A percentile compares a stretch with the other conserved stretches of the same genome.
These are phyloP conservation scores for Lindbergichthys nudifrons DNA, from an alignment of 2,797 vertebrate species.

Conservation along the genomic window DNA sequence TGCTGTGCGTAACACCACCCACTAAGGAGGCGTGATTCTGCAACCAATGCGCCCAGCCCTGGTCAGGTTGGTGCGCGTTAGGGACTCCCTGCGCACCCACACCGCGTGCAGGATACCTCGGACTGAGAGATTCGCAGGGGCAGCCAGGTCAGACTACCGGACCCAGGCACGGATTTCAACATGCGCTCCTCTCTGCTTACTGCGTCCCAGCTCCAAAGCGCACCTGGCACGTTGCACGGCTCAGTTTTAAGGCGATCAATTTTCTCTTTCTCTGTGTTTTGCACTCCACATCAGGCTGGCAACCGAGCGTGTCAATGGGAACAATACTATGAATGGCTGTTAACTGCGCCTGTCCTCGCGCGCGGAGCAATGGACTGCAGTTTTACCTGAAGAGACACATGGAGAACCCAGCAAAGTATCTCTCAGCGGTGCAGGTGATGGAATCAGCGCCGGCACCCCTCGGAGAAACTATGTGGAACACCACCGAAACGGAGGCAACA, in stretches of 20 bases:
- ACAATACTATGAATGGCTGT: constrained; percentile 55
- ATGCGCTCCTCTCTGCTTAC: constrained; percentile 65
- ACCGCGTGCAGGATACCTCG: constrained; percentile 53
- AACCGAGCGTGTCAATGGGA: constrained; percentile 46
- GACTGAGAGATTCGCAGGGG: constrained; percentile 55
- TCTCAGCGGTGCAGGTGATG: constrained; percentile 74
- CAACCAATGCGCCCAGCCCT: constrained; percentile 32
- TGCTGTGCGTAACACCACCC: constrained; percentile 59
- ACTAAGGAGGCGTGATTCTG: constrained; percentile 55
- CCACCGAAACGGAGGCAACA: constrained; percentile 74
- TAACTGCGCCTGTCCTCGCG: constrained; percentile 53
- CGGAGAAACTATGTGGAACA: constrained; percentile 83
- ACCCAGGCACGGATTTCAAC: constrained; percentile 59
- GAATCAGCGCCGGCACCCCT: constrained; percentile 71
- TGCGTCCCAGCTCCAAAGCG: constrained; percentile 57
- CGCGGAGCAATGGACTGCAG: constrained; percentile 64
- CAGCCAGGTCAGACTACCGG: constrained; percentile 61
- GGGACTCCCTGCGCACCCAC: constrained; percentile 57
- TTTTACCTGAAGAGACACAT: constrained; percentile 75
- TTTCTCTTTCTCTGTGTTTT: constrained; percentile 45
- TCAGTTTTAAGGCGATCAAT: constrained; percentile 45
- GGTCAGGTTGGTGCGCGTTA: constrained; percentile 40
- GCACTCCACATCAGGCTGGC: constrained; percentile 47
- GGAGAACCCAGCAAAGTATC: constrained; percentile 82
- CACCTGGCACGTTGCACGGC: constrained; percentile 52